A percentile compares a stretch with the other conserved stretches of the same genome.
These are phyloP conservation scores for Xyrauchen texanus DNA, from an alignment of 2,113 vertebrate species.

Conservation along the genomic window DNA sequence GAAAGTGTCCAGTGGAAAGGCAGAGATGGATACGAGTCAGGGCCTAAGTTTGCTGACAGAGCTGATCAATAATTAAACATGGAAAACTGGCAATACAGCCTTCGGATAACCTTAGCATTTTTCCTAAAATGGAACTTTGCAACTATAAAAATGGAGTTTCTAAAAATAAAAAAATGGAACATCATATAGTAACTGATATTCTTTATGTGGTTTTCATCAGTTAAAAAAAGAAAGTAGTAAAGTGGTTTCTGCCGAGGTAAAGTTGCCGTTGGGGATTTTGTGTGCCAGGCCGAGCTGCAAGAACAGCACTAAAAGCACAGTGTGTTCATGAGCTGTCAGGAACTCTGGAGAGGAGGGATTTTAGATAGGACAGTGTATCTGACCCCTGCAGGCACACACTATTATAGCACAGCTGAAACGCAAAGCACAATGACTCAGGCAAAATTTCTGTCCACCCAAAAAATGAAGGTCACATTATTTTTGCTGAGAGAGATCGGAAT, in stretches of 20 bases:
- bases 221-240: not conserved
- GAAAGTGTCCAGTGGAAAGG: conserved; percentile 44
- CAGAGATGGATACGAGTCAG: conserved; percentile 43
- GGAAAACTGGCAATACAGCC: conserved; percentile 35
- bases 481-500: conserved; percentile 17
- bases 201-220: no score
- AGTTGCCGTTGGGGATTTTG: not conserved
- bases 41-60: conserved; percentile 63
- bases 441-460: conserved; percentile 25
- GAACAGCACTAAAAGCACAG: conserved; percentile 39
- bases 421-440: conserved; percentile 47
- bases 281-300: conserved; percentile 23
- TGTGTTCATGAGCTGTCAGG: conserved; percentile 38
- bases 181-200: no score
- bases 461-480: conserved; percentile 37
- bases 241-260: conserved; percentile 16
- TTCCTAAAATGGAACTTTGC: conserved; percentile 30
- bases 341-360: not conserved
- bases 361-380: conserved; percentile 22
- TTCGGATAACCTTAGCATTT: conserved; percentile 12
- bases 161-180: no score
- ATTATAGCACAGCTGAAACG: conserved; percentile 5
- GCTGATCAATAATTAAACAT: conserved; percentile 71
- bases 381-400: conserved; percentile 47
- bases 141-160: no score